These are phyloP conservation scores for Drosophila prostipennis DNA, from an alignment of 2,888 invertebrate genomes.

Conservation along the genomic window DNA sequence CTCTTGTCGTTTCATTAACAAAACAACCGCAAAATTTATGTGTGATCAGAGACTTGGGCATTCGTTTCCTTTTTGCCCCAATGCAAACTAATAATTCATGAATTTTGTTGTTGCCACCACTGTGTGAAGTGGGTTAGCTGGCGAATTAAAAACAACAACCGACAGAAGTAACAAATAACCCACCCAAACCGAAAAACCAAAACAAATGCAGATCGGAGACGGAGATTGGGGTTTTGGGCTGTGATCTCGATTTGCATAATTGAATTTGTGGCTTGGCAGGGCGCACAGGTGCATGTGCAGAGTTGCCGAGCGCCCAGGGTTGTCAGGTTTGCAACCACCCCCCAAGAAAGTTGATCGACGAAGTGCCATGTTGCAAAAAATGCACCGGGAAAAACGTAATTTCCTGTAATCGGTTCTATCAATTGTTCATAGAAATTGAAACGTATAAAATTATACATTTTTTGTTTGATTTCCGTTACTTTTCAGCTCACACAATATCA, in stretches of 20 bases:
- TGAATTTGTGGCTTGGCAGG: constrained; percentile 35
- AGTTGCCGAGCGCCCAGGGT: constrained; percentile 44
- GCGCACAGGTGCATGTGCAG: constrained; percentile 61
- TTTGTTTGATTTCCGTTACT: no score
- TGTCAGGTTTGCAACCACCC: constrained; percentile 19
- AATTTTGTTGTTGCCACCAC: constrained; percentile 39
- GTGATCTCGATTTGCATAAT: constrained; percentile 71
- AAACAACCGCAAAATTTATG: constrained; percentile 70
- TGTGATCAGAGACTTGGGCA: constrained; percentile 64
- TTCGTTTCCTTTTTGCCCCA: constrained; percentile 50
- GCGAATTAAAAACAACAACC: constrained; percentile 15
- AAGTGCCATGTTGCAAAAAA: neutral
- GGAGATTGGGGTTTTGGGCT: constrained; percentile 58
- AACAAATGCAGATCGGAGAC: constrained; percentile 49
- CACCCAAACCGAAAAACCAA: constrained; percentile 61
- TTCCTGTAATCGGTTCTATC: no score
- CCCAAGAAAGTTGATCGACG: neutral
- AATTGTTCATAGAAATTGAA: no score
- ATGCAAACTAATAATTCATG: constrained; percentile 61
- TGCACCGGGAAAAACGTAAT: no score
- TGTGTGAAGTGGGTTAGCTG: constrained; percentile 77
- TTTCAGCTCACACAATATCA: no score
- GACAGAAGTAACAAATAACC: constrained; percentile 29
- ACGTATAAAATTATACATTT: no score
- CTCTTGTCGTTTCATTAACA: constrained; percentile 70